Evolutionary conservation across 1,140 invertebrate species (phyloP).

Genomic region (Neelides sp.): DNA sequence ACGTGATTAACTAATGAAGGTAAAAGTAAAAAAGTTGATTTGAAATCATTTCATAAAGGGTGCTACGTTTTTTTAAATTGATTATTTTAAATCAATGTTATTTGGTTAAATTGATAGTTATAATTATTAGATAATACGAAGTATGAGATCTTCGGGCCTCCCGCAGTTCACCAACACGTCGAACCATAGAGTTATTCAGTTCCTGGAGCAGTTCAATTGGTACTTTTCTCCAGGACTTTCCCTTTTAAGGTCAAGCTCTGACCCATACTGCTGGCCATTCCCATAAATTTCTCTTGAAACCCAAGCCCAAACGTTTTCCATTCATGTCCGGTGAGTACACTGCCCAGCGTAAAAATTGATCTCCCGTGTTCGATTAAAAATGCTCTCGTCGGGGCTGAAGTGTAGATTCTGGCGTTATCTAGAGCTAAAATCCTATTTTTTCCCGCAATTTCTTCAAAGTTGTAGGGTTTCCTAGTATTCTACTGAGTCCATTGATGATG

Average conservation of each 20-base stretch:
- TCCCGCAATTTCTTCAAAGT: background rate
- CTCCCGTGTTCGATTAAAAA: background rate
- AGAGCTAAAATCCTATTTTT: background rate
- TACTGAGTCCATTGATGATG: too few relatives aligned
- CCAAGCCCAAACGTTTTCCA: slow-evolving; percentile 35
- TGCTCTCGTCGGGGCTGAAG: background rate
- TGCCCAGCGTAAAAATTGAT: slow-evolving; percentile 34
- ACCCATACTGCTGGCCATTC: background rate
- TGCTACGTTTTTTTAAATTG: too few relatives aligned
- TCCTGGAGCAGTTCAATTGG: background rate
- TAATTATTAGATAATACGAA: too few relatives aligned
- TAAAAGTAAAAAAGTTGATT: too few relatives aligned
- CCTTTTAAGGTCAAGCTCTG: background rate
- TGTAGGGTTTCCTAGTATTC: too few relatives aligned
- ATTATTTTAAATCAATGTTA: too few relatives aligned
- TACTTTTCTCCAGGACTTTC: background rate
- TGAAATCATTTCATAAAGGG: too few relatives aligned
- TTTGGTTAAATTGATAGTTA: too few relatives aligned
- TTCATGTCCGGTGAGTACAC: slow-evolving; percentile 36
- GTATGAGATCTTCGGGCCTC: too few relatives aligned
- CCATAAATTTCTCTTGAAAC: slow-evolving; percentile 2
- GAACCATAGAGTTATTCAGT: background rate
- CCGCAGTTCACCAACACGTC: too few relatives aligned
- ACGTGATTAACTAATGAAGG: too few relatives aligned
- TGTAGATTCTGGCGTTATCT: background rate